phyloP scores from a whole-genome alignment of 2,113 vertebrate species.

The Anthoscopus minutus region DNA sequence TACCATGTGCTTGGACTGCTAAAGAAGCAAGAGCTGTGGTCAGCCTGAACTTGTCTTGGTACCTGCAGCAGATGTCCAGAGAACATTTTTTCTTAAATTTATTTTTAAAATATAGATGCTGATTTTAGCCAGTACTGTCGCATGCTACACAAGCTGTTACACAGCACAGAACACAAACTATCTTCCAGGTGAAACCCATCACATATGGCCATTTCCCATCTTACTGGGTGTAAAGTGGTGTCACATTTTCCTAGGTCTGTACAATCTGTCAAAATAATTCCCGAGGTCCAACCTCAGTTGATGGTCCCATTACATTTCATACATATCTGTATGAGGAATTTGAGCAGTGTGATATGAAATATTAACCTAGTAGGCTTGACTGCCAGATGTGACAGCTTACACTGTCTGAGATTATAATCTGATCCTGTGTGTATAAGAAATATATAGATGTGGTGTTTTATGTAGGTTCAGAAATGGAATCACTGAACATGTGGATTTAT shows the following conservation, averaged over 20 bases:
- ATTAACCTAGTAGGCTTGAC: background rate
- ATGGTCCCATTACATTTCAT: background rate
- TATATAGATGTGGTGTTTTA: background rate
- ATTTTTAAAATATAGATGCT: background rate
- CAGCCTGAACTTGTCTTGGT: background rate
- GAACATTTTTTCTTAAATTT: background rate
- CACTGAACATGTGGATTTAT: background rate
- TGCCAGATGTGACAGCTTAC: conserved; percentile 31
- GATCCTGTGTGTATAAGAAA: background rate
- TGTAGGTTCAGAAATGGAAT: conserved; percentile 18
- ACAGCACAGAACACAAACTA: background rate
- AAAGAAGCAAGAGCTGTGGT: background rate
- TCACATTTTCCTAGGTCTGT: conserved; percentile 14
- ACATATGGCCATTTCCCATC: background rate
- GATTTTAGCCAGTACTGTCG: background rate
- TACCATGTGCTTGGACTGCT: background rate
- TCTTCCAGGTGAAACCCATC: background rate
- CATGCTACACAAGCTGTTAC: rapidly evolving
- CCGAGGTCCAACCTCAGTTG: background rate
- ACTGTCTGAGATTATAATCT: conserved; percentile 49
- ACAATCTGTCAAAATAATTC: conserved; percentile 49
- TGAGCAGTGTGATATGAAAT: conserved; percentile 21
- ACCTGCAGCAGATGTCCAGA: background rate
- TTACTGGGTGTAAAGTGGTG: background rate
- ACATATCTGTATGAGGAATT: background rate